Evolutionary conservation across 1,140 invertebrate genomes (phyloP).

Genomic region (Littorina saxatilis): DNA sequence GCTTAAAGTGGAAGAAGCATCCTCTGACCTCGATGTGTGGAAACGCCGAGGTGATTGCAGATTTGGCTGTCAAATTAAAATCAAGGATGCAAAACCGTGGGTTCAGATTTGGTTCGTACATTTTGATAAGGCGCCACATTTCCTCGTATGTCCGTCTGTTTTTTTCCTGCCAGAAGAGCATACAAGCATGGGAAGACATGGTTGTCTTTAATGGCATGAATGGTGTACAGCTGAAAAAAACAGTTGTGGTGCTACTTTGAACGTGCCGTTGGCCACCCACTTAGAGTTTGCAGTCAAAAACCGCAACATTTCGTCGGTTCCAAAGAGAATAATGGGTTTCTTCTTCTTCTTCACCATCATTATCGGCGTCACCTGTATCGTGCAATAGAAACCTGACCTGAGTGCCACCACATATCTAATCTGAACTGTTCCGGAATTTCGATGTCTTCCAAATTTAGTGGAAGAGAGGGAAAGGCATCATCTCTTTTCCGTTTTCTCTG

Average conservation of each 20-base stretch:
- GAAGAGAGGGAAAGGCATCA: slow-evolving; percentile 6
- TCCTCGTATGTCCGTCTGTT: not conserved
- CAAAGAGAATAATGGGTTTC: not conserved
- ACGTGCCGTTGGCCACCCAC: not conserved
- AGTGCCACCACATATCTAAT: not conserved
- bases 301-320: not conserved
- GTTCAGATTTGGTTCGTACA: not conserved
- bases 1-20: too few relatives aligned
- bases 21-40: too few relatives aligned
- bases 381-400: slow-evolving; percentile 7
- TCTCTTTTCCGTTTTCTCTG: slow-evolving; percentile 13
- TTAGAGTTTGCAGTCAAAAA: slow-evolving; percentile 9
- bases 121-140: slow-evolving; percentile 13
- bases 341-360: not conserved
- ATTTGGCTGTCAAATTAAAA: not conserved
- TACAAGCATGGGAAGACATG: slow-evolving; percentile 12
- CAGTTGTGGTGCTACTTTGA: not conserved
- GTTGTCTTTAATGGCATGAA: slow-evolving; percentile 3
- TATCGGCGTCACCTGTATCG: slow-evolving; percentile 6
- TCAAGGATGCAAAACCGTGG: slow-evolving; percentile 9
- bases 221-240: not conserved
- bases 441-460: not conserved
- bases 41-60: not conserved
- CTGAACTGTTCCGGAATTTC: slow-evolving; percentile 10
- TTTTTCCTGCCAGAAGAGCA: slow-evolving; percentile 9